Conservation (phyloP, 2,797 vertebrate genomes). For the Syndactyla subalaris region DNA sequence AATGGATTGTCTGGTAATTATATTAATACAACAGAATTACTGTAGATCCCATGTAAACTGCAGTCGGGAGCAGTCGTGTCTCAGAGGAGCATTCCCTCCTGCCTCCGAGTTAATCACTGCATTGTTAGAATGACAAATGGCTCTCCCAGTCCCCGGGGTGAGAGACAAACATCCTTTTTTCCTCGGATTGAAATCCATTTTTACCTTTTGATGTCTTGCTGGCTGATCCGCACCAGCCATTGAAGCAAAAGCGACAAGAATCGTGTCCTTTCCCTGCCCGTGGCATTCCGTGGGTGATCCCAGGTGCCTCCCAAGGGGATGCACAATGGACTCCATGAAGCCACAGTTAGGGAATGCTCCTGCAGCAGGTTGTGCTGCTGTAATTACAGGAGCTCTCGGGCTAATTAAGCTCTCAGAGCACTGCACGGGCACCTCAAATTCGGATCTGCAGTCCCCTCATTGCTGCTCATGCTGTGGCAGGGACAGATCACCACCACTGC, state of each 20-base stretch:
- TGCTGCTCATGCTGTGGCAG: background rate
- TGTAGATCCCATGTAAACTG: background rate
- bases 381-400: background rate
- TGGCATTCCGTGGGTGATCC: rapidly evolving
- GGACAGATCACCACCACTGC: background rate
- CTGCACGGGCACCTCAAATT: background rate
- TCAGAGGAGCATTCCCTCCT: background rate
- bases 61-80: background rate
- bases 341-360: rapidly evolving
- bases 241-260: background rate
- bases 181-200: background rate
- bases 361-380: background rate
- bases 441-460: background rate
- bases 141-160: background rate
- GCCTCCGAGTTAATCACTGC: background rate
- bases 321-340: rapidly evolving
- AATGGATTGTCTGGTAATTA: constrained; percentile 63
- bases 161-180: background rate
- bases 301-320: rapidly evolving
- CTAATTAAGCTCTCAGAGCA: background rate
- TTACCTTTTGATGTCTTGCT: background rate
- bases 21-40: constrained; percentile 54
- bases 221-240: background rate
- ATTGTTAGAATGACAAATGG: constrained; percentile 7
- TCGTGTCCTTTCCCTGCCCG: background rate